Percentiles rank a stretch among this genome's conserved stretches.
phyloP scores from a whole-genome alignment of 2,888 invertebrate genomes.

The Frankliniella fusca region DNA sequence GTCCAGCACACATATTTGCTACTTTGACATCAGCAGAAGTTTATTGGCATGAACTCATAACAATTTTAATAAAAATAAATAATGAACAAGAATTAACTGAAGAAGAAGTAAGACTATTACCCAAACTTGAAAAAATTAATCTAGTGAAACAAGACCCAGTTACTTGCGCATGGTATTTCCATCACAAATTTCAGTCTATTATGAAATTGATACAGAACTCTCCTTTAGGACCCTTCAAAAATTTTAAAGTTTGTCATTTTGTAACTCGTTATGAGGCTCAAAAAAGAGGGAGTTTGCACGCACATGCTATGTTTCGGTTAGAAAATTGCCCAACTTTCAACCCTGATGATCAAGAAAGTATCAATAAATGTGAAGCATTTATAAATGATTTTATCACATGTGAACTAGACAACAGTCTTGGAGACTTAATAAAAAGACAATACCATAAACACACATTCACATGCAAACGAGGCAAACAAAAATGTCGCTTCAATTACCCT shows the following conservation, averaged over 20 bases:
- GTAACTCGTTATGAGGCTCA: not conserved
- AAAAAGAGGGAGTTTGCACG: not conserved
- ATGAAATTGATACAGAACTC: not conserved
- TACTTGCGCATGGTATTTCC: too few relatives aligned
- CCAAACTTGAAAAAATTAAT: too few relatives aligned
- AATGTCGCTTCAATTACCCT: constrained; percentile 23
- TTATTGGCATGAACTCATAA: not conserved
- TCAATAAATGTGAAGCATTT: too few relatives aligned
- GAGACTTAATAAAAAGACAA: constrained; percentile 35
- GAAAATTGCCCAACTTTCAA: not conserved
- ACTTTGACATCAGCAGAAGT: not conserved
- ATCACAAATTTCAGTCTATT: too few relatives aligned
- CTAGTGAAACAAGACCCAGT: too few relatives aligned
- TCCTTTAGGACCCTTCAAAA: not conserved
- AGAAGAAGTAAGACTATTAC: too few relatives aligned
- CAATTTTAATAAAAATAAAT: too few relatives aligned
- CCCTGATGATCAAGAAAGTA: not conserved
- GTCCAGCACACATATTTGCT: not conserved
- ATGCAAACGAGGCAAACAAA: constrained; percentile 36
- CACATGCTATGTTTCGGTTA: not conserved
- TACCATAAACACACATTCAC: constrained; percentile 39
- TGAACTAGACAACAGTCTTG: constrained; percentile 35
- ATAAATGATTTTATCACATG: constrained; percentile 31
- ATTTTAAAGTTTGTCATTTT: not conserved
- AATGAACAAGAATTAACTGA: too few relatives aligned